Base-by-base conservation (phyloP, 2,888 invertebrate genomes). In the Parnassius mnemosyne region DNA sequence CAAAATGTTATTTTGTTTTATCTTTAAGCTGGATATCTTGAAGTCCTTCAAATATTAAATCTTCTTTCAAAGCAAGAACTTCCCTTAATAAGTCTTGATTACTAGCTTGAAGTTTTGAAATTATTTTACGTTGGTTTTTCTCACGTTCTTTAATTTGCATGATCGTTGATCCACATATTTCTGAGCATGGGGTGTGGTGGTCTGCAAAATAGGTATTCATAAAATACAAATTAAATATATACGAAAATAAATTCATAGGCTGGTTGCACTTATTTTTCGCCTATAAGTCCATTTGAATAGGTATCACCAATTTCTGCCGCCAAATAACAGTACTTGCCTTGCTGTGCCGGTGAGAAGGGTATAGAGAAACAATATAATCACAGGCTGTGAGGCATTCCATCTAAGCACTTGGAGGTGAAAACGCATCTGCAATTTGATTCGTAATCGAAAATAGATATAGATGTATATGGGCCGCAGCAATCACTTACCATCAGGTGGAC, bases 1-100 rank as follows among this genome's bases (percentile, higher is more conserved):
- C 7, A 13, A 13, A 42, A 13, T 42, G 42, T 43, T 12, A 43
- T 20, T 34, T 52, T 9, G 20, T 13, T 12, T 34, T 52, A 13
- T 60, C 58, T 59, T 43, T 64, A 61, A 58, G 61, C 55, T 50
- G 67, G 42, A 43, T 66, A 53, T 70, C 61, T 43, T 69, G 69
- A 51, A 79, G 68, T 49, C 81, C 79, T 66, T 73, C 72, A 12
- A 79, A 68, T 63, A 87, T 72, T 13, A 86, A 71, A 66, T 84
- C 83, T 64, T 87, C 85, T 66, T 87, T 86, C 9, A 86, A 65
- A 50, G 76, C 68, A n/a, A 81, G 44, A 9, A 86, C 71, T 72
- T 87, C 84, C 20, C 74, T 71, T 3, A 88, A 65, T 20, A 88
- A 66, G 41, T 84, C 78, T 60, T 83, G 84, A 65, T 85, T 84